These are phyloP conservation scores for Aphaenogaster ashmeadi DNA, from an alignment of 1,140 invertebrate genomes.

Conservation along the genomic window DNA sequence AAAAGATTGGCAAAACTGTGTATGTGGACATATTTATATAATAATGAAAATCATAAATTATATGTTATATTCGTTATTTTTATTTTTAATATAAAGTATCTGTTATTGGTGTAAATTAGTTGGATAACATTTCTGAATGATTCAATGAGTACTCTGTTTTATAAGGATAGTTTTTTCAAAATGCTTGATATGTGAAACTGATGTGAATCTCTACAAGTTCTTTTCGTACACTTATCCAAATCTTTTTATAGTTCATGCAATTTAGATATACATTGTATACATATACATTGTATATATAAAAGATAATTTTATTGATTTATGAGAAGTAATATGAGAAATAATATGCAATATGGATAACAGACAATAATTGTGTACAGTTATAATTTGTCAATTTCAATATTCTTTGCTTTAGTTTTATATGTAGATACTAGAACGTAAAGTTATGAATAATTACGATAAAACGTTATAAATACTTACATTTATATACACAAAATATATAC, in stretches of 20 bases:
- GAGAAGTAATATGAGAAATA: slow-evolving; percentile 2
- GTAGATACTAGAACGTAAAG: not conserved
- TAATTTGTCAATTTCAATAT: slow-evolving; percentile 41
- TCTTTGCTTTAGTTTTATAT: slow-evolving; percentile 17
- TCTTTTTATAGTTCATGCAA: slow-evolving; percentile 21
- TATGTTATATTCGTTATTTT: slow-evolving; percentile 11
- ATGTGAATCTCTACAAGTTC: slow-evolving; percentile 31
- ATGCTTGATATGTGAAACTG: not conserved
- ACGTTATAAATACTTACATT: slow-evolving; percentile 1
- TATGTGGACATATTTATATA: slow-evolving; percentile 27
- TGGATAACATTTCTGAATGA: not conserved
- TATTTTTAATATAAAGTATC: slow-evolving; percentile 12
- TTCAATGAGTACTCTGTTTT: not conserved
- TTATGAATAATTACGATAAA: slow-evolving; percentile 8
- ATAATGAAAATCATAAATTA: not conserved
- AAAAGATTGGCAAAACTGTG: slow-evolving; percentile 48
- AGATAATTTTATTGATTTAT: slow-evolving; percentile 12
- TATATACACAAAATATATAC: not conserved
- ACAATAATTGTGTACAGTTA: slow-evolving; percentile 42
- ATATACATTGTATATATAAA: not conserved
- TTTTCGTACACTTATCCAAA: slow-evolving; percentile 15
- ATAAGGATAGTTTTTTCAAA: not conserved
- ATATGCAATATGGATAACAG: slow-evolving; percentile 32
- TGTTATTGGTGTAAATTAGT: not conserved
- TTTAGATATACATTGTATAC: not conserved